A percentile compares a stretch with the other conserved stretches of the same genome.
Conservation (phyloP, 2,113 vertebrate genomes). For the Dryoscopus gambensis region DNA sequence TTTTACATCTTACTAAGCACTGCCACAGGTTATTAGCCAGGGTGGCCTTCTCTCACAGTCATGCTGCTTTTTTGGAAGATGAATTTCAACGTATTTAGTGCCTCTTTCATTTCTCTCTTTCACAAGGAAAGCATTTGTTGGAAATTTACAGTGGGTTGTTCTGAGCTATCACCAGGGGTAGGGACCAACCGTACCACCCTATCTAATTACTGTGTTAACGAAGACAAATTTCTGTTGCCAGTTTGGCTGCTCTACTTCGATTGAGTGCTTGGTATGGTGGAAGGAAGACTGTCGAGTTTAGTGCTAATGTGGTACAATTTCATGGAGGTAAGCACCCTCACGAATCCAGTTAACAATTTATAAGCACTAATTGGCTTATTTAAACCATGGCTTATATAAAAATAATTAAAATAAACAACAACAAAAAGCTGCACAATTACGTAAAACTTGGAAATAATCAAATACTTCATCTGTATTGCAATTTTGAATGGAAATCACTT, state of each 20-base stretch:
- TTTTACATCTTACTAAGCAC: slow-evolving; percentile 77
- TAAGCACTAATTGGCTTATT: slow-evolving; percentile 34
- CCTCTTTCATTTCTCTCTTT: slow-evolving; percentile 79
- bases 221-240: not conserved
- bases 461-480: slow-evolving; percentile 18
- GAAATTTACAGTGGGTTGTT: slow-evolving; percentile 26
- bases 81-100: slow-evolving; percentile 80
- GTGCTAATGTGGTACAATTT: not conserved
- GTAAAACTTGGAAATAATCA: slow-evolving; percentile 1
- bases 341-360: not conserved
- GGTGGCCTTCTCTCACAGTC: slow-evolving; percentile 79
- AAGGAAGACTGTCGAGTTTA: not conserved
- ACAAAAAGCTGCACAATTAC: slow-evolving; percentile 27
- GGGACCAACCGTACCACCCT: not conserved
- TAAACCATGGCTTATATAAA: slow-evolving; percentile 54
- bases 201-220: not conserved
- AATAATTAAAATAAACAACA: not conserved
- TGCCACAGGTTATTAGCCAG: slow-evolving; percentile 78
- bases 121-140: slow-evolving; percentile 61
- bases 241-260: not conserved
- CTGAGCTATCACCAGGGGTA: slow-evolving; percentile 39
- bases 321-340: not conserved
- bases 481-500: slow-evolving; percentile 15
- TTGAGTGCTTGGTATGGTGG: not conserved
- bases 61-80: slow-evolving; percentile 82